These are phyloP conservation scores for Poeciliopsis turneri DNA, from an alignment of 2,797 vertebrate species.

Conservation along the genomic window DNA sequence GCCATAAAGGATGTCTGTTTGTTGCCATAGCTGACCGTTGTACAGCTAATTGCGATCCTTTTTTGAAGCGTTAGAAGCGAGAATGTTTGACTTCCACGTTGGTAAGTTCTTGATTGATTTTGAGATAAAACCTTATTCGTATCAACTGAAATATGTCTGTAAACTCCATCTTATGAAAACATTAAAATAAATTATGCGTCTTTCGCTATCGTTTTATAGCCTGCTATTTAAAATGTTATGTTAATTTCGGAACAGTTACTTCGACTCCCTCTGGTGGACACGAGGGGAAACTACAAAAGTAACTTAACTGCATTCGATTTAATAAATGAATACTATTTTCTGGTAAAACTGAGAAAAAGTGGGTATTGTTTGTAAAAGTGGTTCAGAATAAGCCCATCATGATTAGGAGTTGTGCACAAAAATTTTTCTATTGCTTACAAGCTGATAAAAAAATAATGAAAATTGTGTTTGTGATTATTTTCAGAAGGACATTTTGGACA, in stretches of 20 bases:
- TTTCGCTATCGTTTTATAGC: not conserved
- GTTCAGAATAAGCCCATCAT: not conserved
- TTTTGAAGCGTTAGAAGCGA: too few relatives aligned
- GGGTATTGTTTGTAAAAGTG: not conserved
- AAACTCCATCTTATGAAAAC: not conserved
- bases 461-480: not conserved
- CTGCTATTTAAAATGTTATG: not conserved
- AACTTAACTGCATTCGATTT: not conserved
- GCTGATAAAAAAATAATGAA: not conserved
- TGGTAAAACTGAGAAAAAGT: not conserved
- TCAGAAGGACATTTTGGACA: not conserved
- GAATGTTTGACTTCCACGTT: not conserved
- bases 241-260: not conserved
- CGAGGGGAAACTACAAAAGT: not conserved
- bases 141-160: not conserved
- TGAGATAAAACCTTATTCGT: not conserved
- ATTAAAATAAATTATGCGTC: not conserved
- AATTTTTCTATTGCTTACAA: not conserved
- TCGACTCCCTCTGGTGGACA: conserved; percentile 1
- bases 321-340: not conserved
- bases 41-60: not conserved
- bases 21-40: not conserved
- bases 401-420: not conserved
- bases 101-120: not conserved
- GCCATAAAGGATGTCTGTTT: not conserved